These are phyloP conservation scores for Hippocampus barbouri DNA, from an alignment of 2,113 vertebrate genomes.

Conservation along the genomic window DNA sequence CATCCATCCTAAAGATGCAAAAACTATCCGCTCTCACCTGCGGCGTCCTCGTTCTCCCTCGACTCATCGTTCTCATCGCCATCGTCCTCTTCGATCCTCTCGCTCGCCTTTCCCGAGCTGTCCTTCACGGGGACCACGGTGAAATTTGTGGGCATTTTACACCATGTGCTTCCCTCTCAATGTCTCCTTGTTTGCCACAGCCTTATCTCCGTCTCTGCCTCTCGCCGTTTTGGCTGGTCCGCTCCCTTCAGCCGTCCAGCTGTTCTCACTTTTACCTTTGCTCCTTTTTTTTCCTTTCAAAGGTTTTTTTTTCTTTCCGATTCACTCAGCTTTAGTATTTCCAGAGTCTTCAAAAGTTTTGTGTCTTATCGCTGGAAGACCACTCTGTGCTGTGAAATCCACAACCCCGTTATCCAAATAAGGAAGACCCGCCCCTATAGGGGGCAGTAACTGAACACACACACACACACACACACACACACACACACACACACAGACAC, in stretches of 20 bases:
- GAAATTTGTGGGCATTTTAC: constrained; percentile 78
- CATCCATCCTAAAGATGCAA: neutral
- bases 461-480: constrained; percentile 25
- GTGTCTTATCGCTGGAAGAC: constrained; percentile 56
- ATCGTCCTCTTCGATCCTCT: constrained; percentile 50
- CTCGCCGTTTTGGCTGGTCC: neutral
- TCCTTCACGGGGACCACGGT: constrained; percentile 76
- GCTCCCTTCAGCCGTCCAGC: constrained; percentile 13
- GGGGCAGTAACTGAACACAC: constrained; percentile 43
- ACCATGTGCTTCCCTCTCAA: constrained; percentile 58
- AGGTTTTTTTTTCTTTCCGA: constrained; percentile 12
- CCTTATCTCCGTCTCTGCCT: constrained; percentile 29
- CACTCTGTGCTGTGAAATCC: constrained; percentile 66
- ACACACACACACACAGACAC: constrained; percentile 17
- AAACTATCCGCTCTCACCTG: constrained; percentile 48
- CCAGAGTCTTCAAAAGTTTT: constrained; percentile 50
- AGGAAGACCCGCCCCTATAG: constrained; percentile 67
- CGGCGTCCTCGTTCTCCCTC: constrained; percentile 46
- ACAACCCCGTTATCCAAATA: constrained; percentile 59
- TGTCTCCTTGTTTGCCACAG: constrained; percentile 37
- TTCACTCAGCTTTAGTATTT: constrained; percentile 12
- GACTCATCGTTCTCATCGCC: constrained; percentile 53
- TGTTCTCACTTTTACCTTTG: constrained; percentile 26
- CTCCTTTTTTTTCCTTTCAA: constrained; percentile 1
- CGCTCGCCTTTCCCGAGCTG: constrained; percentile 28